Conservation (phyloP, 2,797 vertebrate genomes). For the Gadopsis marmoratus region DNA sequence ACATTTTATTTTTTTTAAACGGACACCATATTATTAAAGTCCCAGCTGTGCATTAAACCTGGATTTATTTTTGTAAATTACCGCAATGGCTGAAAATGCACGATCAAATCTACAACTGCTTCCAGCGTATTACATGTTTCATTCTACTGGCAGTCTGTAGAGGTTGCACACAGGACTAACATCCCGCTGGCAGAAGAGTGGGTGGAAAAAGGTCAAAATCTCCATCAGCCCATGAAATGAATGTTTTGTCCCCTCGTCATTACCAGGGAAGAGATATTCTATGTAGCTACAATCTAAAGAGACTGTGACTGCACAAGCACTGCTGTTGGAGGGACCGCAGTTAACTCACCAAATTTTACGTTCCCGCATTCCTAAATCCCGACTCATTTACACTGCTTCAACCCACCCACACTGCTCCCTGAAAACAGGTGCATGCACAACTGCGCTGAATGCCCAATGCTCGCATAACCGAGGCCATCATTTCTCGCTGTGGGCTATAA, state of each 20-base stretch:
- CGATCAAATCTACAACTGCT: not conserved
- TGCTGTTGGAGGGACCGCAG: not conserved
- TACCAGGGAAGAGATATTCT: not conserved
- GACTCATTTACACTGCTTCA: conserved; percentile 33
- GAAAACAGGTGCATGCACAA: conserved; percentile 53
- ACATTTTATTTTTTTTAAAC: no score
- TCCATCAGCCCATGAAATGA: not conserved
- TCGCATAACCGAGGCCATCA: conserved; percentile 47
- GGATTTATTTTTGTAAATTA: not conserved
- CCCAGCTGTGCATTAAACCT: not conserved
- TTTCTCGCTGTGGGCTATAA: conserved; percentile 20
- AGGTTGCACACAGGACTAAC: not conserved
- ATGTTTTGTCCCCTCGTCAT: conserved; percentile 6
- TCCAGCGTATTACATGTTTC: not conserved
- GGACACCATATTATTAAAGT: not conserved
- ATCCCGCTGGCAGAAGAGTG: not conserved
- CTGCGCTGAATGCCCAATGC: conserved; percentile 25
- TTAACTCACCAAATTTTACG: conserved; percentile 42
- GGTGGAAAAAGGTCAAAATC: conserved; percentile 23
- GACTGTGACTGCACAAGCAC: conserved; percentile 1
- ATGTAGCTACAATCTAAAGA: not conserved
- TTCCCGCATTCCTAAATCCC: conserved; percentile 29
- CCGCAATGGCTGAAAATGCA: not conserved
- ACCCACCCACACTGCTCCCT: conserved; percentile 26
- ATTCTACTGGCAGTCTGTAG: not conserved